Conservation (phyloP, 2,797 vertebrate species). For the Falco concolor region DNA sequence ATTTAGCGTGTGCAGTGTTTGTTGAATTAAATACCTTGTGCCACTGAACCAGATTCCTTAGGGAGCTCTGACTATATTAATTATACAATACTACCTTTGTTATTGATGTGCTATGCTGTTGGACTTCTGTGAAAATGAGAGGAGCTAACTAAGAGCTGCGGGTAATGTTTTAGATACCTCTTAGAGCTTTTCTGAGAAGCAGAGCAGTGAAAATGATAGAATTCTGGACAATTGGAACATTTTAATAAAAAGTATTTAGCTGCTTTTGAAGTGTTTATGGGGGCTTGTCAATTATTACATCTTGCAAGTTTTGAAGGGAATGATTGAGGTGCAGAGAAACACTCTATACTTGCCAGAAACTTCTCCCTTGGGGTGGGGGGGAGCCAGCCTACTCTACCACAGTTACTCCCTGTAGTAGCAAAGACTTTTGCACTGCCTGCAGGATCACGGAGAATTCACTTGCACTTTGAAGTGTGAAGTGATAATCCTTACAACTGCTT, state of each 20-base stretch:
- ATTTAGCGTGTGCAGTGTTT: background rate
- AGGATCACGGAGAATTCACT: background rate
- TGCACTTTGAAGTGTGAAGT: conserved; percentile 58
- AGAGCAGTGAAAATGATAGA: background rate
- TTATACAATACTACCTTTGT: background rate
- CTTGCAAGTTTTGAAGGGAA: background rate
- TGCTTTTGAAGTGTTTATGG: background rate
- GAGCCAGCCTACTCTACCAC: background rate
- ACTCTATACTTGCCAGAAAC: background rate
- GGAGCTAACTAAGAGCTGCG: background rate
- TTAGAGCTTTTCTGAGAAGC: background rate
- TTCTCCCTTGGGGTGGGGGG: background rate
- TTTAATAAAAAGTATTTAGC: background rate
- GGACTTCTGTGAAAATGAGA: background rate
- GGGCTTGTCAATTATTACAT: background rate
- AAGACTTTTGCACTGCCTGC: conserved; percentile 16
- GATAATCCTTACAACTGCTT: conserved; percentile 62
- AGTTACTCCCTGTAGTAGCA: background rate
- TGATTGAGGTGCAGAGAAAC: background rate
- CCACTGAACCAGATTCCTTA: background rate
- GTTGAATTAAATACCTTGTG: background rate
- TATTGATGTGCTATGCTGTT: background rate
- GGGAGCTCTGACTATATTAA: background rate
- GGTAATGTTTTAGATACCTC: background rate
- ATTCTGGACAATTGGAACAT: background rate